A percentile compares a stretch with the other conserved stretches of the same genome.
phyloP scores from a whole-genome alignment of 1,140 invertebrate genomes.

The Megalopta genalis region DNA sequence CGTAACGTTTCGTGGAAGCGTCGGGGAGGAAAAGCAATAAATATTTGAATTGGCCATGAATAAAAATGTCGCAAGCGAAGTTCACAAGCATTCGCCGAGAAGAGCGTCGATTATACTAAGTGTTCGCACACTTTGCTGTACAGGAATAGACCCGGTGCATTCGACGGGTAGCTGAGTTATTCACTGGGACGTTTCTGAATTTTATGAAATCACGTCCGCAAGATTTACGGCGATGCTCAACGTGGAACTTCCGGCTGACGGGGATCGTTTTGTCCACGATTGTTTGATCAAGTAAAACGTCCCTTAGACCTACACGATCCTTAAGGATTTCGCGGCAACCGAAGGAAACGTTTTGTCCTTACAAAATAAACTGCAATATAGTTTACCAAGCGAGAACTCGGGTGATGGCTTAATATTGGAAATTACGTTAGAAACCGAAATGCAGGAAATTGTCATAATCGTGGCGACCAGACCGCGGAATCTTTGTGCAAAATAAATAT shows the following conservation, averaged over 20 bases:
- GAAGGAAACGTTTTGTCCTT: too few species aligned
- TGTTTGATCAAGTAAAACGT: constrained; percentile 43
- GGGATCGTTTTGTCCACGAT: not conserved
- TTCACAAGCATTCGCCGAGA: not conserved
- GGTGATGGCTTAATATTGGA: too few species aligned
- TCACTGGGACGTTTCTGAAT: constrained; percentile 41
- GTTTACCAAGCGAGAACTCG: too few species aligned
- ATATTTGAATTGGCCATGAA: constrained; percentile 34
- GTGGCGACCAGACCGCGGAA: too few species aligned
- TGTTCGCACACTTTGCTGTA: not conserved
- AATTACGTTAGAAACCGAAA: too few species aligned
- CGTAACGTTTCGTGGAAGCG: too few species aligned
- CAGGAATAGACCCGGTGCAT: constrained; percentile 15
- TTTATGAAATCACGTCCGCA: constrained; percentile 44
- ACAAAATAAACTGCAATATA: too few species aligned
- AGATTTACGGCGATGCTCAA: constrained; percentile 16
- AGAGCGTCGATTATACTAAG: constrained; percentile 32
- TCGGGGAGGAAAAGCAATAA: constrained; percentile 2
- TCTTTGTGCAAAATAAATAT: too few species aligned
- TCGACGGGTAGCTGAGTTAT: constrained; percentile 32
- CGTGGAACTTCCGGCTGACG: not conserved
- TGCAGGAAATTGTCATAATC: too few species aligned
- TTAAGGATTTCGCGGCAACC: too few species aligned
- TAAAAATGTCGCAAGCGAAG: not conserved
- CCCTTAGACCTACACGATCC: not conserved